Base-by-base conservation (phyloP, 2,113 vertebrate genomes). In the Calyptommatus sinebrachiatus region DNA sequence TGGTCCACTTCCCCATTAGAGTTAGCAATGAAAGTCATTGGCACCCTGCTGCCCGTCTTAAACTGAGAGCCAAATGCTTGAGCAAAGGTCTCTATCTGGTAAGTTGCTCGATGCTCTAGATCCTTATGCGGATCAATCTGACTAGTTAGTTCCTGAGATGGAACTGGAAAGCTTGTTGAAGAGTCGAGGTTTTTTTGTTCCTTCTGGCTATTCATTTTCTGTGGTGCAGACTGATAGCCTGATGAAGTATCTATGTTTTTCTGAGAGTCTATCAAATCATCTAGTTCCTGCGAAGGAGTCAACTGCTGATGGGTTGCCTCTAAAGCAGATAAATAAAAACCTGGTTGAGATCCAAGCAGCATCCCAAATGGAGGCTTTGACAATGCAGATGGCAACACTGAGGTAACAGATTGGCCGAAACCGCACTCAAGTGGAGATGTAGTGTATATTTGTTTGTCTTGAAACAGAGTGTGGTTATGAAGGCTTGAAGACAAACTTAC, bases 51-150 rank as follows among this genome's bases (percentile, higher is more conserved):
- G 89, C 98, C 98, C 90, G 97, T 96, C 95, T 99, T 99, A 93
- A 99, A 99, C 95, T 99, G 98, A 94, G 98, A 98, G 91, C 98
- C 98, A 73, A 99, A 99, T 75, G 98, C 98, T 94, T 99, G 98
- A 95, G 98, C 98, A 85, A 99, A 99, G 96, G 98, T 99, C 96
- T 99, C 98, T 14, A 99, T 99, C 97, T 99, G 98, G 96, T 98
- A 99, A 0, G 97, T 97, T 90, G 96, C 93, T 94, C 96, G 94
- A 89, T 95, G 94, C 91, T 97, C 95, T 88, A 96, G 85, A 86
- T 98, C 97, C 91, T 99, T 99, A 89, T 96, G 97, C 87, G 96
- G 94, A 88, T 97, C 97, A 88, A 99, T 93, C 82, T 95, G 94
- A 93, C 96, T 94, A 82, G 96, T 95, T 93, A 99, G 94, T 91